Evolutionary conservation across 2,797 vertebrate species (phyloP).

Genomic region (Chaenodraco wilsoni): DNA sequence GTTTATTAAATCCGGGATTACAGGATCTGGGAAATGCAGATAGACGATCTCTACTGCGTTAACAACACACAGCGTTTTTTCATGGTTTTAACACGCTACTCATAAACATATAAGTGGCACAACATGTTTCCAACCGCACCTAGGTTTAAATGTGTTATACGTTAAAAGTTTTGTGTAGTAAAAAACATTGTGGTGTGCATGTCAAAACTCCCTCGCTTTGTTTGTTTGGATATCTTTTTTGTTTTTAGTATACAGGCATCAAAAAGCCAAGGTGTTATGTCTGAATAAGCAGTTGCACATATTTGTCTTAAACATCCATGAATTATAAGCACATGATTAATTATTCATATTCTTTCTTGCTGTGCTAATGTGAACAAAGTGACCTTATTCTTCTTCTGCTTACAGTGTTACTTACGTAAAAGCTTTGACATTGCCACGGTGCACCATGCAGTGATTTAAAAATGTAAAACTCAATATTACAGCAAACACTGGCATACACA

Average conservation of each 20-base stretch:
- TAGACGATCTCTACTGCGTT: background rate
- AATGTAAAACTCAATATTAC: background rate
- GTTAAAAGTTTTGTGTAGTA: background rate
- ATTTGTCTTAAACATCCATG: conserved; percentile 83
- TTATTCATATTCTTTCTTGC: conserved; percentile 79
- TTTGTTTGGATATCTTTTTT: conserved; percentile 13
- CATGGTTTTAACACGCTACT: background rate
- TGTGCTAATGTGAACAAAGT: conserved; percentile 83
- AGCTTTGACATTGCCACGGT: conserved; percentile 39
- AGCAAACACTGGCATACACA: conserved; percentile 8
- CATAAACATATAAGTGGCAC: background rate
- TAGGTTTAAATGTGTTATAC: conserved; percentile 9
- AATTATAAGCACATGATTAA: conserved; percentile 82
- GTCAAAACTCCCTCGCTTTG: background rate
- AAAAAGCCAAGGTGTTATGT: conserved; percentile 18
- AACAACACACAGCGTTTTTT: background rate
- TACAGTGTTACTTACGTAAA: conserved; percentile 51
- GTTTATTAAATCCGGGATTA: conserved; percentile 46
- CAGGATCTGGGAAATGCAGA: conserved; percentile 30
- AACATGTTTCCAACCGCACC: background rate
- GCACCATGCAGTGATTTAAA: conserved; percentile 25
- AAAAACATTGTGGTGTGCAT: background rate
- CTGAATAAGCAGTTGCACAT: conserved; percentile 64
- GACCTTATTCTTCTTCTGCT: conserved; percentile 78
- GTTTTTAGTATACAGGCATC: conserved; percentile 7